Evolutionary conservation across 2,797 vertebrate genomes (phyloP), one percentile per base, ranked within the genome.

Genomic region (Pseudomugil gertrudae): DNA sequence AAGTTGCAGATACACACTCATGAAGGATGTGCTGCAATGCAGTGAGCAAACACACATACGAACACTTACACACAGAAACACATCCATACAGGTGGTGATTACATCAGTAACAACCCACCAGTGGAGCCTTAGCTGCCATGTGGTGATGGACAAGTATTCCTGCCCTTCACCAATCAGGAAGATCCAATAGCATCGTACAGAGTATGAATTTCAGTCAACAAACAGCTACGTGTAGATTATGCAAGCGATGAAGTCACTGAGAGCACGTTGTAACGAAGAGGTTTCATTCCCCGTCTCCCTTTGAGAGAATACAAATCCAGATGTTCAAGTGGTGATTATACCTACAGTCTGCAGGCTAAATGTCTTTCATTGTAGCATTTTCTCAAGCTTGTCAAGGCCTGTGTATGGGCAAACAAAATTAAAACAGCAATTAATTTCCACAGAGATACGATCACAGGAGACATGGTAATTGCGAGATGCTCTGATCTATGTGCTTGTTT

Each of bases 351-450:
- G 71, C 35, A 35, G 54, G 67, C 50, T 58, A 57, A 69, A 67
- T 26, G 17, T 38, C 62, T 78, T 78, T 76, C 77, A 38, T 56
- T 43, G 58, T 68, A 74, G 69, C 66, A 51, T 59, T 77, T 70
- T 74, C 47, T 73, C 70, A 52, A 72, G 80, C 78, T 80, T 62
- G 74, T 81, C 51, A 65, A 72, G 57, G 71, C 84, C 78, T 79
- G 72, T 83, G 85, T 81, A 68, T 69, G 72, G 57, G 58, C 73
- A 81, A 83, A 79, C 51, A 62, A 74, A 82, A 90, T 84, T 82
- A 81, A 86, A 87, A 87, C 52, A 21, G 53, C 61, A 72, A 86
- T 81, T 89, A 85, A 86, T 92, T 88, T 87, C 79, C 81, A 83
- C 78, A 65, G 84, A 86, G 69, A 85, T 63, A 69, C 59, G 70